Evolutionary conservation across 2,888 invertebrate genomes (phyloP).

Genomic region (Glyphotaelius pellucidus): DNA sequence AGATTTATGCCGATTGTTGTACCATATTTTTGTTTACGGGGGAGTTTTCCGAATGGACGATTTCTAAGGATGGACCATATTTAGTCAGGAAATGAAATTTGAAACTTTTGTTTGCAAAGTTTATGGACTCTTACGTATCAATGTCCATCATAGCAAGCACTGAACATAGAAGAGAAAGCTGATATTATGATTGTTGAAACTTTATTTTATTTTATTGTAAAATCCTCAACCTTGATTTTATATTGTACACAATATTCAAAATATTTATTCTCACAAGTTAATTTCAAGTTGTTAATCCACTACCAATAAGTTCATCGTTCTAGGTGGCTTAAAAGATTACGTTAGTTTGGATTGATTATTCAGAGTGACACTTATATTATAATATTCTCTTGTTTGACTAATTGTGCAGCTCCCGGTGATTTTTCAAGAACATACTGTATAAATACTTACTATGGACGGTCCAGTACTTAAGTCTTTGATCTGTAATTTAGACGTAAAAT

Average conservation of each 20-base stretch:
- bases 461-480: not conserved
- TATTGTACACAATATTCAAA: not conserved
- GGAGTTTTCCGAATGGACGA: not conserved
- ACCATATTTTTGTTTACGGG: not conserved
- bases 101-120: conserved; percentile 11
- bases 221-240: not conserved
- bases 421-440: not conserved
- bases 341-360: too few species aligned
- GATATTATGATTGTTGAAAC: not conserved
- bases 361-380: too few species aligned
- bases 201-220: not conserved
- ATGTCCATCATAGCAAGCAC: not conserved
- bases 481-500: not conserved
- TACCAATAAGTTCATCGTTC: not conserved
- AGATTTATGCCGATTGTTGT: not conserved
- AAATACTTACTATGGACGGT: not conserved
- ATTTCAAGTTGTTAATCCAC: not conserved
- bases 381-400: not conserved
- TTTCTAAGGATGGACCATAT: not conserved
- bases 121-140: not conserved
- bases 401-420: not conserved
- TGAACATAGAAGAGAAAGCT: not conserved
- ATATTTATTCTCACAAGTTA: not conserved
- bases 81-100: conserved; percentile 7
- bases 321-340: not conserved